Percentiles rank a stretch among this genome's conserved stretches.
Evolutionary conservation across 2,113 vertebrate species (phyloP).

Genomic region (Cyanoramphus novaezelandiae): DNA sequence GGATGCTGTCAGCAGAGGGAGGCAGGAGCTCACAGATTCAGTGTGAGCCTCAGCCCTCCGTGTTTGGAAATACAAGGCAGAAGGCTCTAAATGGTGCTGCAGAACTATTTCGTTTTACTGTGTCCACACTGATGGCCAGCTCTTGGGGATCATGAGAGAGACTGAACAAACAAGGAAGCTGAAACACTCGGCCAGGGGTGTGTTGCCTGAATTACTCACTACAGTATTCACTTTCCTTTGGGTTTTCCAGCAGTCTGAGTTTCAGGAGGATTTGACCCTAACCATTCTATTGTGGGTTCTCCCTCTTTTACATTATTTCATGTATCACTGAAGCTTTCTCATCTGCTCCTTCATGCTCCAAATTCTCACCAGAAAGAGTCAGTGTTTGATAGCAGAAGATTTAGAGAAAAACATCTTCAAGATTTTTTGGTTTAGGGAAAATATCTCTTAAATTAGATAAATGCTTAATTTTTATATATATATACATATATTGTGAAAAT

Average conservation of each 20-base stretch:
- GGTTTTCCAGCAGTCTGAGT: not conserved
- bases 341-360: not conserved
- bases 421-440: not conserved
- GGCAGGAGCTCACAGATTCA: not conserved
- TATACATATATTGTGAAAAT: not conserved
- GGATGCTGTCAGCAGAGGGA: slow-evolving; percentile 53
- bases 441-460: not conserved
- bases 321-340: not conserved
- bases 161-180: not conserved
- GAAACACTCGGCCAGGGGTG: not conserved
- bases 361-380: not conserved
- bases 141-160: not conserved
- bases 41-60: accelerated
- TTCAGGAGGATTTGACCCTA: not conserved
- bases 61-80: not conserved
- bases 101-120: not conserved
- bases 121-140: not conserved
- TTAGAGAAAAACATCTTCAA: not conserved
- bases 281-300: not conserved
- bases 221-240: not conserved
- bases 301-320: not conserved
- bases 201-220: not conserved
- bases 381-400: not conserved
- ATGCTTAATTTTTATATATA: not conserved
- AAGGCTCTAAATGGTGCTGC: not conserved